Evolutionary conservation across 2,113 vertebrate species (phyloP).

Genomic region (Megalops atlanticus): DNA sequence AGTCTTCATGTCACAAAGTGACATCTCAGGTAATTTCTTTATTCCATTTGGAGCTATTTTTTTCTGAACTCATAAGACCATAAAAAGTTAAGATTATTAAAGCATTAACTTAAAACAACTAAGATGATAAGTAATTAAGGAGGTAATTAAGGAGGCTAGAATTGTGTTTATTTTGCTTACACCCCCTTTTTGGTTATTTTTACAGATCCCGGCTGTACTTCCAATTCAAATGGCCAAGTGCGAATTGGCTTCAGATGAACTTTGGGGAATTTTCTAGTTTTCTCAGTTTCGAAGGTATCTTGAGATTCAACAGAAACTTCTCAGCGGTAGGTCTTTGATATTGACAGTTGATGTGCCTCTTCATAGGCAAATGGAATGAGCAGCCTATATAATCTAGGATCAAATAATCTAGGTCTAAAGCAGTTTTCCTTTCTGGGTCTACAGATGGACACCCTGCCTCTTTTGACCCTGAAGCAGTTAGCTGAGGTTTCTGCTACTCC

Average conservation of each 20-base stretch:
- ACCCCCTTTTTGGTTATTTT: neutral
- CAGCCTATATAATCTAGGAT: no score
- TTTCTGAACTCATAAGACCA: no score
- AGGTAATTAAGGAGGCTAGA: no score
- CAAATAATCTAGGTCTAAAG: no score
- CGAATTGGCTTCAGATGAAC: slow-evolving; percentile 64
- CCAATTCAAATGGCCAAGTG: slow-evolving; percentile 32
- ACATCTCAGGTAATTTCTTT: slow-evolving; percentile 48
- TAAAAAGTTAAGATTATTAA: no score
- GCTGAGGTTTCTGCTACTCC: slow-evolving; percentile 54
- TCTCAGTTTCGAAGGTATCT: slow-evolving; percentile 43
- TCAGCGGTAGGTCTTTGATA: slow-evolving; percentile 52
- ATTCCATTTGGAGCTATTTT: neutral
- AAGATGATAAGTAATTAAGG: no score
- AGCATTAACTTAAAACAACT: no score
- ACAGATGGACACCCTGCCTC: slow-evolving; percentile 57
- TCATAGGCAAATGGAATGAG: no score
- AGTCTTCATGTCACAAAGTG: slow-evolving; percentile 54
- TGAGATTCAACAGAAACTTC: slow-evolving; percentile 49
- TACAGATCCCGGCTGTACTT: slow-evolving; percentile 56
- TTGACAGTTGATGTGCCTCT: no score
- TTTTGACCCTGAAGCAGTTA: slow-evolving; percentile 58
- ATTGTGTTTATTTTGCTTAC: no score
- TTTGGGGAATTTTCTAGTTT: slow-evolving; percentile 56
- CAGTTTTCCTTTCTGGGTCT: slow-evolving; percentile 1